Conservation (phyloP, 1,140 invertebrate species). For the Tachypleus tridentatus region DNA sequence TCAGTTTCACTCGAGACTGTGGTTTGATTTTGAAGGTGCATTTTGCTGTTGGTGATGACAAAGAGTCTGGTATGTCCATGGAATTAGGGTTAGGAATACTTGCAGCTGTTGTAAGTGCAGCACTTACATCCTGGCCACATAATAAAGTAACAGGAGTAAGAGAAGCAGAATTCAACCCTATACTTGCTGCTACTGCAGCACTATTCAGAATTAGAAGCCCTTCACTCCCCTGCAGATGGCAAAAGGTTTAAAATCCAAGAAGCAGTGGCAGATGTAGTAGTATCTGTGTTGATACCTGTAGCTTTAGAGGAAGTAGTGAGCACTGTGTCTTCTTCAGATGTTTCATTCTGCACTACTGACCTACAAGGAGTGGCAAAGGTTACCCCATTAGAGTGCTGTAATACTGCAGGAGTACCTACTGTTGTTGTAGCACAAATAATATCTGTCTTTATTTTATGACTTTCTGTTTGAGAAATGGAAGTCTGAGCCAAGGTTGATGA, state of each 20-base stretch:
- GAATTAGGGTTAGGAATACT: too few relatives aligned
- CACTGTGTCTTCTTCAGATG: too few relatives aligned
- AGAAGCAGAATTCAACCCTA: slow-evolving; percentile 30
- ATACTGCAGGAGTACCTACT: background rate
- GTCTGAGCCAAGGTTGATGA: slow-evolving; percentile 2
- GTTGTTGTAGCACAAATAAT: slow-evolving; percentile 2
- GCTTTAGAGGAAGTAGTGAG: too few relatives aligned
- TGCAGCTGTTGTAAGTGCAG: background rate
- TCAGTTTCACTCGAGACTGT: too few relatives aligned
- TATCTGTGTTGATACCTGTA: too few relatives aligned
- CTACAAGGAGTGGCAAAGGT: slow-evolving; percentile 14
- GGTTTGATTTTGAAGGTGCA: too few relatives aligned
- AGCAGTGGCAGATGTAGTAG: slow-evolving; percentile 1
- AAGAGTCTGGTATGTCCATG: too few relatives aligned
- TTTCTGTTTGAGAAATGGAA: background rate
- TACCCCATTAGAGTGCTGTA: slow-evolving; percentile 11
- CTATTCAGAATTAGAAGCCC: slow-evolving; percentile 73
- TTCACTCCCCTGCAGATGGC: slow-evolving; percentile 68
- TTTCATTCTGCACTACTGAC: too few relatives aligned
- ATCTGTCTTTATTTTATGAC: background rate
- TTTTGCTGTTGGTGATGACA: too few relatives aligned
- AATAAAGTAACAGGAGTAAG: slow-evolving; percentile 45
- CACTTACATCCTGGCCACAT: slow-evolving; percentile 36
- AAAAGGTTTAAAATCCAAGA: slow-evolving; percentile 62
- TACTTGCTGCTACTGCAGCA: slow-evolving; percentile 19